These are phyloP conservation scores for Cancer borealis DNA, from an alignment of 2,888 invertebrate genomes.

Conservation along the genomic window DNA sequence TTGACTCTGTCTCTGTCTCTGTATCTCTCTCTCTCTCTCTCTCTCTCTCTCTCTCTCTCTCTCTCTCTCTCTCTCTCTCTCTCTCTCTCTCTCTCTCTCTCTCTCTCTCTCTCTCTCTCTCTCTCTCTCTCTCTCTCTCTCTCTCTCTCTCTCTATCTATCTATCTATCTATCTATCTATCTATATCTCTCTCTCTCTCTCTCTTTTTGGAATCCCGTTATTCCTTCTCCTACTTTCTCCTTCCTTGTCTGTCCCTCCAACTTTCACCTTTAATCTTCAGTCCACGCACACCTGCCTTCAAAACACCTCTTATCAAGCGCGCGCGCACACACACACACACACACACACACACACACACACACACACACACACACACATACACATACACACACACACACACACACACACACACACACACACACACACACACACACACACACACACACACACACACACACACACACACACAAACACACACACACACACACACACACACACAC, in stretches of 20 bases:
- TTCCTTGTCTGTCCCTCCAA: neutral
- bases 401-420: too few relatives aligned
- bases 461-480: too few relatives aligned
- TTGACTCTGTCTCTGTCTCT: too few relatives aligned
- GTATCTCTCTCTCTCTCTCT: conserved; percentile 31
- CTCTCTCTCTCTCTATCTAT: conserved; percentile 32
- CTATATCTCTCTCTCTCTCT: conserved; percentile 32
- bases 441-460: too few relatives aligned
- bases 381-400: too few relatives aligned
- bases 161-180: conserved; percentile 32
- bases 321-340: too few relatives aligned
- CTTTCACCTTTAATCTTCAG: neutral
- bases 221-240: neutral
- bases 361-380: too few relatives aligned
- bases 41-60: conserved; percentile 32
- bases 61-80: conserved; percentile 32
- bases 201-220: neutral
- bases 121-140: conserved; percentile 23
- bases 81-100: conserved; percentile 29
- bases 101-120: too few relatives aligned
- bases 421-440: too few relatives aligned
- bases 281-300: neutral
- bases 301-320: neutral
- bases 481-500: neutral
- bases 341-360: neutral